Percentiles rank a stretch among this genome's conserved stretches.
Evolutionary conservation across 2,888 invertebrate species (phyloP).

Genomic region (Gerris lacustris): DNA sequence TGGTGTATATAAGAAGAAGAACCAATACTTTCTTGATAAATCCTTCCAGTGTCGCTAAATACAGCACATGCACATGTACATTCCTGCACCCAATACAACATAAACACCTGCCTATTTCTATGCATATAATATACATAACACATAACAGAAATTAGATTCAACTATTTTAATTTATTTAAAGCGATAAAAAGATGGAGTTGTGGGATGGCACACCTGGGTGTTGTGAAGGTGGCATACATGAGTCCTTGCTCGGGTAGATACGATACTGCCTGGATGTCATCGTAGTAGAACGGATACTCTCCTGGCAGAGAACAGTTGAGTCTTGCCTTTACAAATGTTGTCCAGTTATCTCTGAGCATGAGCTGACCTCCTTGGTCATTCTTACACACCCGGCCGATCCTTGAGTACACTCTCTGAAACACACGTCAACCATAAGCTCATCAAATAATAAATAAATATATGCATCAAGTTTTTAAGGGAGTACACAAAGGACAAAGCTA

Average conservation of each 20-base stretch:
- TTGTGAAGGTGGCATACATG: conserved; percentile 73
- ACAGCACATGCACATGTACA: no score
- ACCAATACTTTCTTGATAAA: no score
- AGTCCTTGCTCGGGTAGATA: conserved; percentile 64
- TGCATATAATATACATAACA: no score
- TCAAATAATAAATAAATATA: background rate
- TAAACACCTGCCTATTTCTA: no score
- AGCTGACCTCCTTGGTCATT: conserved; percentile 69
- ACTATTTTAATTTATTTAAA: no score
- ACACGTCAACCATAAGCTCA: conserved; percentile 13
- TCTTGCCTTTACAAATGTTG: conserved; percentile 78
- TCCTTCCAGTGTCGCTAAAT: no score
- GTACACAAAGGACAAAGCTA: background rate
- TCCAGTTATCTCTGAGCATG: conserved; percentile 73
- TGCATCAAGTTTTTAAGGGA: background rate
- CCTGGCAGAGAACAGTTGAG: conserved; percentile 73
- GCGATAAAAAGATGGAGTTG: no score
- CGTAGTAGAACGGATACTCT: conserved; percentile 75
- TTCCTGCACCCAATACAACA: no score
- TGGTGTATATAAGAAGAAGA: no score
- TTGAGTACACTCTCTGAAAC: conserved; percentile 67
- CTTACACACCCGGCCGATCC: conserved; percentile 84
- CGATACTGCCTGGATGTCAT: conserved; percentile 74
- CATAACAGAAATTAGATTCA: no score
- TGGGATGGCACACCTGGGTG: conserved; percentile 48